Evolutionary conservation across 2,888 invertebrate genomes (phyloP).

Genomic region (Caenorhabditis drosophilae): DNA sequence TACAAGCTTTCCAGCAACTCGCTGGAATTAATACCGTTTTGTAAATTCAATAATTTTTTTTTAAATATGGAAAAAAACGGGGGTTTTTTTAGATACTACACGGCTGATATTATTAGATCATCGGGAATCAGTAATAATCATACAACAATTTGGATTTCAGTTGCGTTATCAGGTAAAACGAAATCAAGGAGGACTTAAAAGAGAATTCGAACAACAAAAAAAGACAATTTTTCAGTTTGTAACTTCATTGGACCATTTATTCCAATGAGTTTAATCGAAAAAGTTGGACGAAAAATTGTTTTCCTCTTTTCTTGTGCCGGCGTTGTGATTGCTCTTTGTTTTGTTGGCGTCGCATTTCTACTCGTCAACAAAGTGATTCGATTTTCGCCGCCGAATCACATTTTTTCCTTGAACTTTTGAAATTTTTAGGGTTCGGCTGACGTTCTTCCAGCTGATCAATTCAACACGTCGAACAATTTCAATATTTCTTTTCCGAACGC

Average conservation of each 20-base stretch:
- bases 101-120: constrained; percentile 58
- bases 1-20: constrained; percentile 74
- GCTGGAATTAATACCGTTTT: constrained; percentile 74
- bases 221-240: too few relatives aligned
- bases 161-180: too few relatives aligned
- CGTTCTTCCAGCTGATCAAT: constrained; percentile 11
- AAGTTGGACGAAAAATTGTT: constrained; percentile 56
- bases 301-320: constrained; percentile 56
- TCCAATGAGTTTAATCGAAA: constrained; percentile 64
- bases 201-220: too few relatives aligned
- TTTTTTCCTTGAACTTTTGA: too few relatives aligned
- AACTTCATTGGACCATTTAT: constrained; percentile 63
- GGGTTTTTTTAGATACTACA: constrained; percentile 48
- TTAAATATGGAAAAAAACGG: background rate
- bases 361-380: too few relatives aligned
- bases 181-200: too few relatives aligned
- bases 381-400: too few relatives aligned
- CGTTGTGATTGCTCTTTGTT: constrained; percentile 50
- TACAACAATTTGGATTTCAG: constrained; percentile 59
- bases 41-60: too few relatives aligned
- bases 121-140: constrained; percentile 59
- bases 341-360: constrained; percentile 60
- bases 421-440: constrained; percentile 21
- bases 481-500: constrained; percentile 14
- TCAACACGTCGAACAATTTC: constrained; percentile 7